Base-by-base conservation (phyloP, 1,140 invertebrate species). In the Calliphora vicina region DNA sequence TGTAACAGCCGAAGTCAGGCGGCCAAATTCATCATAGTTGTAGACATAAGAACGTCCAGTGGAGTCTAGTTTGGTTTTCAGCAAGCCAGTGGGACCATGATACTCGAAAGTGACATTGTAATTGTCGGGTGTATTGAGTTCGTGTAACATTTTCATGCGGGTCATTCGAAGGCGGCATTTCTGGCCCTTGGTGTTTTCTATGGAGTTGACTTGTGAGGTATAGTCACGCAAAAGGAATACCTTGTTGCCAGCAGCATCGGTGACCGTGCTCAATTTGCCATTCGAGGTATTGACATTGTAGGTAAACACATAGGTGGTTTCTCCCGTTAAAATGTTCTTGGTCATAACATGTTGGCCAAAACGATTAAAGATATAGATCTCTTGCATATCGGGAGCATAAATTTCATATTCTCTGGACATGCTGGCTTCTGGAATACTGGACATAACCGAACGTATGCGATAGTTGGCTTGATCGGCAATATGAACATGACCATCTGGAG, bases 241-340 rank as follows among this genome's bases (percentile, higher is more conserved):
- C 91, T 98, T 98, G 87, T 98, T 98, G 4, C 96, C 97, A n/a
- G 96, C 96, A 0, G 96, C 95, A 89, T 99, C 98, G 0, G 96
- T 97, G 0, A 99, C 96, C 0, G 96, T 97, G 85, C 95, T 97
- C 2, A 99, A 91, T 90, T 98, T 98, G 0, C 98, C 98, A 87
- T 98, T 98, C 85, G 97, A 98, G 0, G 97, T 99, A 87, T 98
- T 98, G 0, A 99, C 97, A 85, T 97, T 99, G 90, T 99, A 99
- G 0, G 97, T 96, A 88, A 99, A 99, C 1, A 95, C 93, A 88
- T 98, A 99, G 82, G 96, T 95, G 0, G 95, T 97, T 90, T 97
- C 96, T 0, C 97, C 96, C 0, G 97, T 99, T 2, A 98, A 91
- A 83, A 99, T 97, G 88, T 98, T 98, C 84, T 95, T 96, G 0